These are phyloP conservation scores for Zygothrica quintamaculata DNA, from an alignment of 2,888 invertebrate genomes.

Conservation along the genomic window DNA sequence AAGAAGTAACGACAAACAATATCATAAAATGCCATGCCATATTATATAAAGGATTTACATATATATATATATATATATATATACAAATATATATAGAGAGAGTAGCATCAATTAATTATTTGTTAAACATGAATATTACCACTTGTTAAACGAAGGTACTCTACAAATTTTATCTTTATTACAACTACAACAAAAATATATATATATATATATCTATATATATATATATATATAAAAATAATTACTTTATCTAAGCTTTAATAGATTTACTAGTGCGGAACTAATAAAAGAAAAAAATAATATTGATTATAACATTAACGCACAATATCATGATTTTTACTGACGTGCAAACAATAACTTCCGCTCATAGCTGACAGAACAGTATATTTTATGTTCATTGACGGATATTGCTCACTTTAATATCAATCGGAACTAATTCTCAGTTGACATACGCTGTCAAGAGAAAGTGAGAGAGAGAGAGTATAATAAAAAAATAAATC, in stretches of 20 bases:
- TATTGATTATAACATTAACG: conserved; percentile 34
- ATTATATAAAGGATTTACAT: conserved; percentile 54
- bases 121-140: conserved; percentile 54
- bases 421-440: conserved; percentile 9
- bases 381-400: too few relatives aligned
- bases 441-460: conserved; percentile 34
- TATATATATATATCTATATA: too few relatives aligned
- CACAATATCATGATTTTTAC: conserved; percentile 10
- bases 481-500: too few relatives aligned
- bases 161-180: conserved; percentile 76
- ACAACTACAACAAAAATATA: conserved; percentile 53
- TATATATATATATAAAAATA: conserved; percentile 31
- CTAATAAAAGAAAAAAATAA: conserved; percentile 17
- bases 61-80: conserved; percentile 41
- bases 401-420: not conserved
- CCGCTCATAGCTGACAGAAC: too few relatives aligned
- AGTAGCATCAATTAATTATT: conserved; percentile 37
- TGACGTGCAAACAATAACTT: conserved; percentile 9
- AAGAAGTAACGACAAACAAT: conserved; percentile 33
- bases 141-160: conserved; percentile 78
- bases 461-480: too few relatives aligned
- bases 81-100: conserved; percentile 38
- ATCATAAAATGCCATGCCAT: conserved; percentile 74
- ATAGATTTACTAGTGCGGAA: conserved; percentile 69
- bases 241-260: conserved; percentile 77